These are phyloP conservation scores for Thymallus thymallus DNA, from an alignment of 2,113 vertebrate genomes.

Conservation along the genomic window DNA sequence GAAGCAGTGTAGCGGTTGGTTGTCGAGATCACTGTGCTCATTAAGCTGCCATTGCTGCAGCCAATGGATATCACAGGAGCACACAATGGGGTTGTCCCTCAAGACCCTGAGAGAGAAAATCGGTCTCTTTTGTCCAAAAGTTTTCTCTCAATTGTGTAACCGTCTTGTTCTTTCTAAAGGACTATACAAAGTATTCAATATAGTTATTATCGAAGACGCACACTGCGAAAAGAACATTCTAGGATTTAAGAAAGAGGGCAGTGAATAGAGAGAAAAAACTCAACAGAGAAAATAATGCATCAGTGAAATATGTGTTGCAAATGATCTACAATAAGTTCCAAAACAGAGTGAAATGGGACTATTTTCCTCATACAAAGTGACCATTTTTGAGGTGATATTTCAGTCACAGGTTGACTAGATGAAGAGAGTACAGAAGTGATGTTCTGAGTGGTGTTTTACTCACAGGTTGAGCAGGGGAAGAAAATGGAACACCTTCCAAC, in stretches of 20 bases:
- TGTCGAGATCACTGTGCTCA: slow-evolving; percentile 65
- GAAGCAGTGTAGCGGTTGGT: slow-evolving; percentile 74
- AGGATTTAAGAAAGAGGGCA: background rate
- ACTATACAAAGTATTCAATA: background rate
- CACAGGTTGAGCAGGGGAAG: slow-evolving; percentile 88
- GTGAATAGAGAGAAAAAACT: background rate
- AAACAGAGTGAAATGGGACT: too few species aligned
- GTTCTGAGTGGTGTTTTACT: slow-evolving; percentile 58
- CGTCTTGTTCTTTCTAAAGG: too few species aligned
- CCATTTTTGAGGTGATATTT: background rate
- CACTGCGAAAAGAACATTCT: background rate
- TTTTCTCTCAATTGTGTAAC: background rate
- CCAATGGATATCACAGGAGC: slow-evolving; percentile 87
- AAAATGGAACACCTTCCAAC: slow-evolving; percentile 86
- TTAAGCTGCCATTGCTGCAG: slow-evolving; percentile 81
- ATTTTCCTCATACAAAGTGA: too few species aligned
- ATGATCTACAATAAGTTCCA: too few species aligned
- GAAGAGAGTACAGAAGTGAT: background rate
- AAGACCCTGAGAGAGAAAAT: slow-evolving; percentile 72
- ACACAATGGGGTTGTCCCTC: slow-evolving; percentile 82
- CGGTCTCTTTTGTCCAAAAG: background rate
- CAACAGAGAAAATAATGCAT: background rate
- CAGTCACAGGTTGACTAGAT: background rate
- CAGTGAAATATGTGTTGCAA: too few species aligned
- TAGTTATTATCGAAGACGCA: background rate